phyloP scores from a whole-genome alignment of 35 echinoderm and acorn worm species.

The Apostichopus japonicus region DNA sequence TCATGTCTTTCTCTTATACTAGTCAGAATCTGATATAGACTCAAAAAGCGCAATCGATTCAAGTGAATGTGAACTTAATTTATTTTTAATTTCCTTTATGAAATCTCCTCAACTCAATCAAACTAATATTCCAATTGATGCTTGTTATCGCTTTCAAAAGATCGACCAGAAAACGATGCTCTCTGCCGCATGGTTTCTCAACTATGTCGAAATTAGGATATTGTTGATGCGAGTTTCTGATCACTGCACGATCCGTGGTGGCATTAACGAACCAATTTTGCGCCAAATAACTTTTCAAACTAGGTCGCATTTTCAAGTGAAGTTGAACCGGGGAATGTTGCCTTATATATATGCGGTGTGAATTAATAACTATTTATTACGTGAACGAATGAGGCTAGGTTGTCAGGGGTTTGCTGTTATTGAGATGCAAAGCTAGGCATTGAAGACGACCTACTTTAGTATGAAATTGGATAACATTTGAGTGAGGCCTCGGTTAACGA shows the following conservation, averaged over 20 bases:
- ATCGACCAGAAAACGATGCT: too few species aligned
- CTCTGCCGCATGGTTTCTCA: too few species aligned
- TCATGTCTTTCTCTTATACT: too few species aligned
- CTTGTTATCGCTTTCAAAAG: too few species aligned
- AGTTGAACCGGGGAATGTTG: neutral
- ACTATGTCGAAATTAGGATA: neutral
- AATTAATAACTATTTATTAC: slow-evolving; percentile 11
- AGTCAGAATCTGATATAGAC: too few species aligned
- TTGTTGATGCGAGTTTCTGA: neutral
- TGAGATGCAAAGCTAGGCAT: neutral
- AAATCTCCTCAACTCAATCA: too few species aligned
- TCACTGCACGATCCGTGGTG: neutral
- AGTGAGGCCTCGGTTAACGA: neutral
- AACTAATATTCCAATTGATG: too few species aligned
- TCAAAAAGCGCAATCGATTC: too few species aligned
- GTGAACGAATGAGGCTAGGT: neutral
- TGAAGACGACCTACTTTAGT: slow-evolving; percentile 2
- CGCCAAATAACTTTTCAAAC: neutral
- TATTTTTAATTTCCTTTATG: too few species aligned
- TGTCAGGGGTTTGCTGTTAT: neutral
- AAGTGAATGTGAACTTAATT: too few species aligned
- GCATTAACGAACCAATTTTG: slow-evolving; percentile 1
- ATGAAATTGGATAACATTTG: neutral
- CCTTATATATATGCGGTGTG: neutral
- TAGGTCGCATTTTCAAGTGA: slow-evolving; percentile 3